Evolutionary conservation across 2,888 invertebrate genomes (phyloP).

Genomic region (Thera britannica): DNA sequence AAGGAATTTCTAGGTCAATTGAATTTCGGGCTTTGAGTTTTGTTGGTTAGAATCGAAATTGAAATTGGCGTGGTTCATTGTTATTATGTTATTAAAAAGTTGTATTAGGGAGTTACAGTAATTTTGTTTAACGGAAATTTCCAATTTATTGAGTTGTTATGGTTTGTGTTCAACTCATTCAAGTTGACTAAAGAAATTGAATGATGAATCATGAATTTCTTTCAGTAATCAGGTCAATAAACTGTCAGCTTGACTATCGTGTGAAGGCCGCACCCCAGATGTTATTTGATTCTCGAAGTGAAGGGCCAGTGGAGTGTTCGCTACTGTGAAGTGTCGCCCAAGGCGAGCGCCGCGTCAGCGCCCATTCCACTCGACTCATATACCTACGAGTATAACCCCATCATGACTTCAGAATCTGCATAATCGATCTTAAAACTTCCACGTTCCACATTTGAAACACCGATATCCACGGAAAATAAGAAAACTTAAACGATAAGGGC

Average conservation of each 20-base stretch:
- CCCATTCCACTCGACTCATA: conserved; percentile 47
- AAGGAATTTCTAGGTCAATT: conserved; percentile 29
- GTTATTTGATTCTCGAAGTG: conserved; percentile 44
- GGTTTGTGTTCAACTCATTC: not conserved
- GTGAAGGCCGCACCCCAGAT: conserved; percentile 39
- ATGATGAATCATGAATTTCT: not conserved
- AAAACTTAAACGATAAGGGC: conserved; percentile 21
- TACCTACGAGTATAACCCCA: conserved; percentile 51
- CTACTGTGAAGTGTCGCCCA: conserved; percentile 39
- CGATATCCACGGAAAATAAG: conserved; percentile 18
- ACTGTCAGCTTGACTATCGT: conserved; percentile 29
- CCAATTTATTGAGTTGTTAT: not conserved
- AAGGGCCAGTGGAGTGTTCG: conserved; percentile 35
- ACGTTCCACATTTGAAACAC: conserved; percentile 15
- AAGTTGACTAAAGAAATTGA: not conserved
- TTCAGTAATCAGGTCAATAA: conserved; percentile 30
- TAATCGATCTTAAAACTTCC: conserved; percentile 38
- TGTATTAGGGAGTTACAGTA: conserved; percentile 1
- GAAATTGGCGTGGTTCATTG: conserved; percentile 19
- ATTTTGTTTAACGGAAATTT: conserved; percentile 7
- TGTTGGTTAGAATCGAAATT: conserved; percentile 26
- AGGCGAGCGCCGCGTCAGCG: conserved; percentile 48
- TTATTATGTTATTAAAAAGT: conserved; percentile 19
- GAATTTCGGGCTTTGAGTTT: conserved; percentile 26
- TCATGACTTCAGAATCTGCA: conserved; percentile 38